These are phyloP conservation scores for Trachops cirrhosus DNA, from an alignment of 2,797 vertebrate species.

Conservation along the genomic window DNA sequence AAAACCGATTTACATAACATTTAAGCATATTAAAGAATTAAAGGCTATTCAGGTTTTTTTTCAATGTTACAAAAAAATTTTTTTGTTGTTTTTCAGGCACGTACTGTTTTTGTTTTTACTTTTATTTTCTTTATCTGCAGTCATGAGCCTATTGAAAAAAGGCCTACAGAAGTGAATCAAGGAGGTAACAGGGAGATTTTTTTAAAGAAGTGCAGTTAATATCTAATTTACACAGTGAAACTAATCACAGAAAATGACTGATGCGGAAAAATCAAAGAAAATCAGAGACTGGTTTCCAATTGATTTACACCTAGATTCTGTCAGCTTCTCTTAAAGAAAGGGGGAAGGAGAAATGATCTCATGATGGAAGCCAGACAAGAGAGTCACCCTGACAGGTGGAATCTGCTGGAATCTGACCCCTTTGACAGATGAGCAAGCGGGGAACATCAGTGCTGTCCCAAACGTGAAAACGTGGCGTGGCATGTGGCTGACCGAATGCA, in stretches of 20 bases:
- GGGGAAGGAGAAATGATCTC: slow-evolving; percentile 37
- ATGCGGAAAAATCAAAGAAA: slow-evolving; percentile 57
- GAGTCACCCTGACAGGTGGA: slow-evolving; percentile 67
- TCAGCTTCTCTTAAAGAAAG: slow-evolving; percentile 64
- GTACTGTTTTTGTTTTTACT: slow-evolving; percentile 83
- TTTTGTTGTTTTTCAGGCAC: slow-evolving; percentile 92
- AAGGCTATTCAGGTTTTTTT: slow-evolving; percentile 88
- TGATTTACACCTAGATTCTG: slow-evolving; percentile 63
- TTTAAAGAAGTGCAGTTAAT: slow-evolving; percentile 81
- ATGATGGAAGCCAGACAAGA: slow-evolving; percentile 30
- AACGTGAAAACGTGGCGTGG: slow-evolving; percentile 42
- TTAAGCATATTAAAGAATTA: slow-evolving; percentile 84
- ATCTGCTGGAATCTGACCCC: slow-evolving; percentile 40
- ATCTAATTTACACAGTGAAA: slow-evolving; percentile 81
- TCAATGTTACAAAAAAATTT: slow-evolving; percentile 86
- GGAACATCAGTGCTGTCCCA: neutral
- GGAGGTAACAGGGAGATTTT: slow-evolving; percentile 83
- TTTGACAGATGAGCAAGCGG: neutral
- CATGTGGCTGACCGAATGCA: slow-evolving; percentile 20
- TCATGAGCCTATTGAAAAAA: slow-evolving; percentile 82
- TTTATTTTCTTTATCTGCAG: slow-evolving; percentile 80
- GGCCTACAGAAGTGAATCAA: slow-evolving; percentile 80
- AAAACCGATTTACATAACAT: slow-evolving; percentile 86
- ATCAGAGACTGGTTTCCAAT: slow-evolving; percentile 71
- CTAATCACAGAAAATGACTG: slow-evolving; percentile 66